These are phyloP conservation scores for Neolamprologus hecqui DNA, from an alignment of 2,113 vertebrate species.

Conservation along the genomic window DNA sequence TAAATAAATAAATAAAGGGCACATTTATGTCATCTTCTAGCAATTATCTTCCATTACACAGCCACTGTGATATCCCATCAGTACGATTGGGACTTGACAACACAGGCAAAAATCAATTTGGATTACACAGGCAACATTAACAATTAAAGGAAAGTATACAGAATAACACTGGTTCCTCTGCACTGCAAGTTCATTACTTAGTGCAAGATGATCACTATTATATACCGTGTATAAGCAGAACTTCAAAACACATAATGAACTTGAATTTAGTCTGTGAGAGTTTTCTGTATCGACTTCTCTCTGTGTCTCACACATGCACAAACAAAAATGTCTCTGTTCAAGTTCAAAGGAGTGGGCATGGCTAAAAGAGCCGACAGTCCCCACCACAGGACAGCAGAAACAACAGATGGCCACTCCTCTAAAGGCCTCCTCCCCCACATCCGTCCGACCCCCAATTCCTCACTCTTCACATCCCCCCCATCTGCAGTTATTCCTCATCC, in stretches of 20 bases:
- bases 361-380: conserved; percentile 18
- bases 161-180: not conserved
- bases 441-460: conserved; percentile 17
- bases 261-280: not conserved
- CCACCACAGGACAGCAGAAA: conserved; percentile 51
- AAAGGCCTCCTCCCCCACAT: conserved; percentile 46
- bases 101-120: not conserved
- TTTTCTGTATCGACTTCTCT: not conserved
- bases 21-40: not conserved
- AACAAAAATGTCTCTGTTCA: conserved; percentile 44
- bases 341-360: conserved; percentile 50
- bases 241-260: not conserved
- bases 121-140: not conserved
- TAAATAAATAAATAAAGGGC: not conserved
- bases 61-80: not conserved
- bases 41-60: not conserved
- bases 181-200: not conserved
- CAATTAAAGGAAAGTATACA: not conserved
- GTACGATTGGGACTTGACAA: not conserved
- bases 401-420: conserved; percentile 64
- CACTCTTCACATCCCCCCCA: conserved; percentile 44
- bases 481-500: conserved; percentile 25
- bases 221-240: not conserved
- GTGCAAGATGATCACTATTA: not conserved
- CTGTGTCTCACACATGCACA: not conserved